Evolutionary conservation across 2,888 invertebrate genomes (phyloP).

Genomic region (Salpingus planirostris): DNA sequence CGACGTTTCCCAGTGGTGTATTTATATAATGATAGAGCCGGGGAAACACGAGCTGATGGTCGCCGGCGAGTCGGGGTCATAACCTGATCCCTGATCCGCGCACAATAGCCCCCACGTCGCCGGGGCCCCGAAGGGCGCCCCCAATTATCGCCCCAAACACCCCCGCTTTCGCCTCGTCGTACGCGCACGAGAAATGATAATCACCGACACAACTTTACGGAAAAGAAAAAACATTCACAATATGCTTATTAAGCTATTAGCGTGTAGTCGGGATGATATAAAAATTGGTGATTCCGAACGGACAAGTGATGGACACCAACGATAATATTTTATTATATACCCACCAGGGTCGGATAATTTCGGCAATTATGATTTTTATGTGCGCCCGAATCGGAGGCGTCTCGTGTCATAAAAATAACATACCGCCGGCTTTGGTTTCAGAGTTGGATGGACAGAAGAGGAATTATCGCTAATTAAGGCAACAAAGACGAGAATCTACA

Average conservation of each 20-base stretch:
- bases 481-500: too few species aligned
- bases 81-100: conserved; percentile 37
- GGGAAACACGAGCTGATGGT: conserved; percentile 28
- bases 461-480: too few species aligned
- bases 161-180: conserved; percentile 5
- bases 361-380: too few species aligned
- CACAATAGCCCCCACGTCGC: conserved; percentile 21
- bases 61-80: conserved; percentile 33
- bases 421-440: too few species aligned
- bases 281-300: conserved; percentile 15
- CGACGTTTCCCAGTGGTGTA: conserved; percentile 39
- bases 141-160: conserved; percentile 20
- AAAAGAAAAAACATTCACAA: neutral
- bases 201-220: neutral
- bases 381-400: too few species aligned
- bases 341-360: too few species aligned
- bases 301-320: conserved; percentile 14
- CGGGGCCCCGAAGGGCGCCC: too few species aligned
- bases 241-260: conserved; percentile 17
- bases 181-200: too few species aligned
- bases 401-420: too few species aligned
- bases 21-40: conserved; percentile 42
- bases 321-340: conserved; percentile 7
- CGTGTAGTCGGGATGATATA: conserved; percentile 16
- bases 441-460: too few species aligned